phyloP scores from a whole-genome alignment of 2,797 vertebrate species.

The Pseudotriccus pelzelni region DNA sequence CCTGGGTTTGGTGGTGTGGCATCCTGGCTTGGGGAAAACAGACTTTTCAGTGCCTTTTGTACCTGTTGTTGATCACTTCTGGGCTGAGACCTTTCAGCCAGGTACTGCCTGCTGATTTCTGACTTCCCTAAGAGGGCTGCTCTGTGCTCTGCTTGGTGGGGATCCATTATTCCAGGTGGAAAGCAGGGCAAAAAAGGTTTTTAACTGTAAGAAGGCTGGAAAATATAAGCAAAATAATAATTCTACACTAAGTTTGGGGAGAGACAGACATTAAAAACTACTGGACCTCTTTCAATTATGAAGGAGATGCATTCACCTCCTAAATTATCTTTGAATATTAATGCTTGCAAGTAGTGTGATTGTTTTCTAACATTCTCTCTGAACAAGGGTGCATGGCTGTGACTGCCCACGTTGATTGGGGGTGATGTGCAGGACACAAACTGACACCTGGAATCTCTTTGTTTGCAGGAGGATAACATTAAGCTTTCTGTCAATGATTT shows the following conservation, averaged over 20 bases:
- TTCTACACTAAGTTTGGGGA: not conserved
- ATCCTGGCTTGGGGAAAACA: not conserved
- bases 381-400: not conserved
- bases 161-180: not conserved
- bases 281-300: not conserved
- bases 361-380: not conserved
- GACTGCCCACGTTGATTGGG: not conserved
- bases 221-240: not conserved
- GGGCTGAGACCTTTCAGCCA: not conserved
- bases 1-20: not conserved
- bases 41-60: not conserved
- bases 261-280: not conserved
- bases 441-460: not conserved
- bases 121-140: not conserved
- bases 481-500: conserved; percentile 98
- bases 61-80: not conserved
- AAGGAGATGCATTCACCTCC: not conserved
- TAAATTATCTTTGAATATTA: not conserved
- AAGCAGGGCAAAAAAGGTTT: not conserved
- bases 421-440: not conserved
- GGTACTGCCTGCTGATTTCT: not conserved
- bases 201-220: not conserved
- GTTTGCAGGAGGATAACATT: conserved; percentile 86
- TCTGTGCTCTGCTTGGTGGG: not conserved
- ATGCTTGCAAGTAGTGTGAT: not conserved